These are phyloP conservation scores for Olivierus martensii DNA, from an alignment of 1,140 invertebrate species.

Conservation along the genomic window DNA sequence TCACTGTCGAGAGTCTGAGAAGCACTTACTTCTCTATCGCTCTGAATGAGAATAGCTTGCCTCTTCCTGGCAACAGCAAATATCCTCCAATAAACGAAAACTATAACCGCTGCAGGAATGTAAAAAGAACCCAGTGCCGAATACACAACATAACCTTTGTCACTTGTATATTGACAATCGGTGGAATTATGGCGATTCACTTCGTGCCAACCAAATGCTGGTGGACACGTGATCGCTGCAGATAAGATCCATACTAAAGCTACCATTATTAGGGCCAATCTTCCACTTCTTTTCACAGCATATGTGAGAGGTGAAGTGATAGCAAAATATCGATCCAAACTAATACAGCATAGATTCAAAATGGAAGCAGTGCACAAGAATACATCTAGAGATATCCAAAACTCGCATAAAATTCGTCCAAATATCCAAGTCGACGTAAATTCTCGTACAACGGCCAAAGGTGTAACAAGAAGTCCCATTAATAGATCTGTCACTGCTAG, in stretches of 20 bases:
- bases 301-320: constrained; percentile 97
- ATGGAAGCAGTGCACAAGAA: constrained; percentile 89
- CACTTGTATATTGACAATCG: constrained; percentile 46
- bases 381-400: constrained; percentile 96
- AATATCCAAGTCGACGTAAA: constrained; percentile 66
- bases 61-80: constrained; percentile 80
- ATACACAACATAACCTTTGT: constrained; percentile 93
- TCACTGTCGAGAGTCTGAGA: not conserved
- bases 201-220: constrained; percentile 87
- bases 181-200: constrained; percentile 57
- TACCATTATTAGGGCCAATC: constrained; percentile 84
- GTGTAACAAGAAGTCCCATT: constrained; percentile 37
- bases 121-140: constrained; percentile 95
- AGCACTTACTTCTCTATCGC: not conserved
- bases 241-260: constrained; percentile 86
- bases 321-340: constrained; percentile 85
- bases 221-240: constrained; percentile 87
- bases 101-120: constrained; percentile 96
- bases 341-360: constrained; percentile 92
- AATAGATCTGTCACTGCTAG: constrained; percentile 37
- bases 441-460: constrained; percentile 27
- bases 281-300: constrained; percentile 80
- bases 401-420: constrained; percentile 87
- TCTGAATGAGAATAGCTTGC: constrained; percentile 14
- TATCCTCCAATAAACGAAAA: constrained; percentile 97